phyloP scores from a whole-genome alignment of 2,888 invertebrate species.

The Polyommatus iphigenia region DNA sequence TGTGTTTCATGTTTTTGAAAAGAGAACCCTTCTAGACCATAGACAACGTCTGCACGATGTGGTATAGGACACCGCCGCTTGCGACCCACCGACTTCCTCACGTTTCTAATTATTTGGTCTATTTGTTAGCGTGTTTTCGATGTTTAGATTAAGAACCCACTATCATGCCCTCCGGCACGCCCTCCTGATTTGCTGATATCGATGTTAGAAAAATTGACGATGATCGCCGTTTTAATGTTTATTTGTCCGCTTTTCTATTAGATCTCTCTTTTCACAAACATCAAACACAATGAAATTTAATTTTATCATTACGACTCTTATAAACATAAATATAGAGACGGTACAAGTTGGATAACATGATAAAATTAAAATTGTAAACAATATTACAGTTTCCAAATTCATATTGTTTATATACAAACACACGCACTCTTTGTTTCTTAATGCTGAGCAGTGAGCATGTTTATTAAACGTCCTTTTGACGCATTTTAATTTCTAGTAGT shows the following conservation, averaged over 20 bases:
- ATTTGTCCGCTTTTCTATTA: slow-evolving; percentile 39
- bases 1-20: slow-evolving; percentile 78
- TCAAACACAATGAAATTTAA: slow-evolving; percentile 53
- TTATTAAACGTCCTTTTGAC: slow-evolving; percentile 26
- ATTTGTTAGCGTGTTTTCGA: slow-evolving; percentile 29
- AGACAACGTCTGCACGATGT: slow-evolving; percentile 48
- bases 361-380: slow-evolving; percentile 27
- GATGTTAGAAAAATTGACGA: slow-evolving; percentile 26
- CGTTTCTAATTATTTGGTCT: slow-evolving; percentile 35
- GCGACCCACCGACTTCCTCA: slow-evolving; percentile 32
- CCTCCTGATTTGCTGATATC: slow-evolving; percentile 13
- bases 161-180: slow-evolving; percentile 17
- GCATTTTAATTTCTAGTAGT: background rate
- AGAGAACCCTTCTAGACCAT: slow-evolving; percentile 66
- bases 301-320: slow-evolving; percentile 20
- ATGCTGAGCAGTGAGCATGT: slow-evolving; percentile 27
- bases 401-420: slow-evolving; percentile 19
- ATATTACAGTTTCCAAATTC: slow-evolving; percentile 20
- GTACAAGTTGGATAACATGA: background rate
- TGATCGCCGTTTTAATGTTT: slow-evolving; percentile 25
- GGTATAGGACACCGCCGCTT: slow-evolving; percentile 30
- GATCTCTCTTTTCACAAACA: slow-evolving; percentile 79
- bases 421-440: slow-evolving; percentile 26
- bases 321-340: background rate
- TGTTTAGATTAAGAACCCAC: slow-evolving; percentile 24